Evolutionary conservation across 30 jellyfish, hydroid and myxozoan genomes (phyloP), one percentile per base, ranked within the genome.

Genomic region (Mastigias papua): DNA sequence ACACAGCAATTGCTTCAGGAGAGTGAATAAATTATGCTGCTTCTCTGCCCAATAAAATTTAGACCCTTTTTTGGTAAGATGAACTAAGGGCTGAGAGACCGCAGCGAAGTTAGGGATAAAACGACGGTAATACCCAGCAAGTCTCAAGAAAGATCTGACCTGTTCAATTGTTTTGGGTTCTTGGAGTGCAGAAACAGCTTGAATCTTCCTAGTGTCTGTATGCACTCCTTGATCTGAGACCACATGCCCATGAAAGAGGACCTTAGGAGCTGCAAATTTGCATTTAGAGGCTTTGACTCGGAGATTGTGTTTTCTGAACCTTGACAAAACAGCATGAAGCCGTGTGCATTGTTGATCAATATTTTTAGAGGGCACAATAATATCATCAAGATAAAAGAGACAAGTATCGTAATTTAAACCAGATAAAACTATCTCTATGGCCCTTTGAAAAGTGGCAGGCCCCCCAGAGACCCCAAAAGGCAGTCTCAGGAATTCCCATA

Each of bases 401-500:
- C 89, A 69, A 20, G 71, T 76, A 28, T 67, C 88, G 26, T 74
- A 65, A 7, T 32, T 35, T 50, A 62, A 66, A 5, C 89, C 83
- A 29, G 86, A 58, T 13, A 88, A 73, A 10, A 80, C 82, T 27
- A n/a, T 50, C 42, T 88, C 82, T 34, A 80, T 88, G 2, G 73
- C 76, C n/a, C n/a, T n/a, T n/a, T n/a, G n/a, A n/a, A n/a, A n/a
- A n/a, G n/a, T n/a, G n/a, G n/a, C n/a, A n/a, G 94, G 86, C 10
- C 89, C 96, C 33, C 78, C 77, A 8, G 86, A 26, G 48, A 87
- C 67, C 58, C 96, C 95, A 76, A 64, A 87, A 21, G 96, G 92
- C 22, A 78, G 83, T 16, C 78, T 48, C 17, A 48, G 4, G 54
- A 87, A 87, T 66, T 87, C 87, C 63, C 32, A 84, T 26, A 66